Evolutionary conservation across 2,888 invertebrate species (phyloP).

Genomic region (Carterocephalus palaemon): DNA sequence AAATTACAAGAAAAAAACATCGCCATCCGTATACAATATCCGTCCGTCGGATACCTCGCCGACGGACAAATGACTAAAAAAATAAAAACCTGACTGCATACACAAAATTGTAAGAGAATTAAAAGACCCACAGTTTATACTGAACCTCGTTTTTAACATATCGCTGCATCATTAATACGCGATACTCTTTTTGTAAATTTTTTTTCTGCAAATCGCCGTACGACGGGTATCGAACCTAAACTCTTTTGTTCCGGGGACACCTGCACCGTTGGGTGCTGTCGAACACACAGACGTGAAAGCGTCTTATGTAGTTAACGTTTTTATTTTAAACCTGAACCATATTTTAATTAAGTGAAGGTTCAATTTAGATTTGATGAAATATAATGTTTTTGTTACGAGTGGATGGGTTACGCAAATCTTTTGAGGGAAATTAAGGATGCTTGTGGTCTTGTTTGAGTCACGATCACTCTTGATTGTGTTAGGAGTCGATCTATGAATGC

Average conservation of each 20-base stretch:
- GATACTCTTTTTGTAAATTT: slow-evolving; percentile 35
- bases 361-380: slow-evolving; percentile 24
- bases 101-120: slow-evolving; percentile 16
- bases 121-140: slow-evolving; percentile 19
- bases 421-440: slow-evolving; percentile 47
- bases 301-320: slow-evolving; percentile 29
- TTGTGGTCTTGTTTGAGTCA: slow-evolving; percentile 41
- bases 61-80: slow-evolving; percentile 20
- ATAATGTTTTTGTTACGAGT: slow-evolving; percentile 32
- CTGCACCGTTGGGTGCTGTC: slow-evolving; percentile 66
- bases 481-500: neutral
- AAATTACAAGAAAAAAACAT: too few relatives aligned
- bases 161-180: slow-evolving; percentile 34
- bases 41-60: neutral
- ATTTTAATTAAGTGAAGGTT: accelerated
- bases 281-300: slow-evolving; percentile 48
- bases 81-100: slow-evolving; percentile 3
- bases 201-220: slow-evolving; percentile 58
- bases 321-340: slow-evolving; percentile 29
- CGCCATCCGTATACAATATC: neutral
- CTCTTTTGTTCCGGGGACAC: slow-evolving; percentile 70
- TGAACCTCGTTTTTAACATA: slow-evolving; percentile 29
- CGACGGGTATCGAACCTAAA: slow-evolving; percentile 61
- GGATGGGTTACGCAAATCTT: slow-evolving; percentile 51
- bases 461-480: slow-evolving; percentile 28